Evolutionary conservation across 2,888 invertebrate genomes (phyloP).

Genomic region (Belgica antarctica): DNA sequence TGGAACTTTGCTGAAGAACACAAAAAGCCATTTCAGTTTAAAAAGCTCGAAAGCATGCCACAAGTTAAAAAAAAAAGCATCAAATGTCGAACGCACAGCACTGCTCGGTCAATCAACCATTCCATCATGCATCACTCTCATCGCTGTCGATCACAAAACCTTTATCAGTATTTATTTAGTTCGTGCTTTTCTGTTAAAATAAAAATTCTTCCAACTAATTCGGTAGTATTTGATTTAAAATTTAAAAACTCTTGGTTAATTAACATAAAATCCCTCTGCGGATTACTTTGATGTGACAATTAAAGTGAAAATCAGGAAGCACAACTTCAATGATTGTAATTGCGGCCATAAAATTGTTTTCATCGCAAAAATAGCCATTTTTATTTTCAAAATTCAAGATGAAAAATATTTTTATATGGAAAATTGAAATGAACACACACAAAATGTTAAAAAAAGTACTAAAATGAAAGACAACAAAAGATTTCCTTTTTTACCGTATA

Average conservation of each 20-base stretch:
- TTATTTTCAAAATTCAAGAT: neutral
- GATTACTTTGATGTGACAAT: neutral
- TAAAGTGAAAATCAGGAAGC: no score
- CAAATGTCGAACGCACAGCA: no score
- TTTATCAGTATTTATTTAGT: constrained; percentile 7
- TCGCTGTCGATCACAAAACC: neutral
- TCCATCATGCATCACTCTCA: no score
- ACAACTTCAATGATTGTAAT: neutral
- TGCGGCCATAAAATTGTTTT: neutral
- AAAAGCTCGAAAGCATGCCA: no score
- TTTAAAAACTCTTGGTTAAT: no score
- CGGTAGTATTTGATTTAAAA: neutral
- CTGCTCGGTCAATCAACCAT: no score
- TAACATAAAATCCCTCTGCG: no score
- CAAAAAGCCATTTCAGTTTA: no score
- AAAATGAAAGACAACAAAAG: neutral
- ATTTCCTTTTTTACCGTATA: neutral
- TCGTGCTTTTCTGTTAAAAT: constrained; percentile 3
- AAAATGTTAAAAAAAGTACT: neutral
- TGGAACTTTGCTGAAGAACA: no score
- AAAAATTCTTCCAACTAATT: no score
- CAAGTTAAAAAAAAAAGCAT: no score
- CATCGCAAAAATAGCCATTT: neutral
- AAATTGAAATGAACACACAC: constrained; percentile 2
- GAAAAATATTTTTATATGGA: neutral